Percentiles rank a stretch among this genome's conserved stretches.
Conservation (phyloP, 2,797 vertebrate genomes). For the Syndactyla subalaris region DNA sequence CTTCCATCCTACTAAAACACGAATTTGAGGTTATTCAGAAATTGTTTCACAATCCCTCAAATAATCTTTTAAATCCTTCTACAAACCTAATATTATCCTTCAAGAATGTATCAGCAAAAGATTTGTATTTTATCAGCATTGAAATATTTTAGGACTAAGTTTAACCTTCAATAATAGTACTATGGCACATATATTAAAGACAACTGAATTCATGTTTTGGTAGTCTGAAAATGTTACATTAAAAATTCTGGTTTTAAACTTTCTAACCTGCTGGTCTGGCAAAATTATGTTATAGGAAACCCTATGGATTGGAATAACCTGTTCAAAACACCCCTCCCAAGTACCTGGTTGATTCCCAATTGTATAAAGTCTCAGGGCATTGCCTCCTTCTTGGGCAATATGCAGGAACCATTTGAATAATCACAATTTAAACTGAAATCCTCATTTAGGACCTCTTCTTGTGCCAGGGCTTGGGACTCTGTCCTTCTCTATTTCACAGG, state of each 20-base stretch:
- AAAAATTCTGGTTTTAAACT: not conserved
- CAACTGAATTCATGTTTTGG: not conserved
- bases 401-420: not conserved
- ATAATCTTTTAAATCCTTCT: constrained; percentile 19
- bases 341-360: not conserved
- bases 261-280: not conserved
- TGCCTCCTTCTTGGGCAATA: not conserved
- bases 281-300: not conserved
- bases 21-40: constrained; percentile 7
- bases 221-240: not conserved
- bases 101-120: not conserved
- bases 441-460: not conserved
- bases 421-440: not conserved
- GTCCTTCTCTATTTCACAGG: not conserved
- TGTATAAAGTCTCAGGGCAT: not conserved
- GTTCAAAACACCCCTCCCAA: not conserved
- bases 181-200: not conserved
- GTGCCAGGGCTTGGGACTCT: not conserved
- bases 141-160: not conserved
- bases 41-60: not conserved
- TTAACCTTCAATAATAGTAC: not conserved
- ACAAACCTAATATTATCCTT: not conserved
- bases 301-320: not conserved
- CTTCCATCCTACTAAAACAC: not conserved
- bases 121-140: not conserved